Conservation (phyloP, 2,113 vertebrate genomes). For the Dasyurus viverrinus region DNA sequence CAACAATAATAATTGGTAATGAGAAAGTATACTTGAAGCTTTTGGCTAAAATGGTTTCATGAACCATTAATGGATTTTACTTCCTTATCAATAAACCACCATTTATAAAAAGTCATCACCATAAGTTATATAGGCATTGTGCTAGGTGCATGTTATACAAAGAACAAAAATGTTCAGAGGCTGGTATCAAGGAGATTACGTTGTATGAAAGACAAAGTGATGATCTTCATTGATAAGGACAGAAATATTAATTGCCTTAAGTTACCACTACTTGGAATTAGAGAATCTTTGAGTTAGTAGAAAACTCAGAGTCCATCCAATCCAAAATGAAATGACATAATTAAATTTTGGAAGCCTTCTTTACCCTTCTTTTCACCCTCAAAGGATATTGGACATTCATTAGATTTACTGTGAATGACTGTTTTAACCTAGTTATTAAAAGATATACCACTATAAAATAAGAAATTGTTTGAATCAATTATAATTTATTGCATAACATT, state of each 20-base stretch:
- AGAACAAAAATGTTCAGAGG: neutral
- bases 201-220: neutral
- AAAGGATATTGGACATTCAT: neutral
- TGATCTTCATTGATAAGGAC: neutral
- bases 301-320: neutral
- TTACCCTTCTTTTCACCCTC: neutral
- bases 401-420: constrained; percentile 10
- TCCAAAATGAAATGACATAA: neutral
- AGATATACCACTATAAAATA: neutral
- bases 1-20: too few relatives aligned
- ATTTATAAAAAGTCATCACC: neutral
- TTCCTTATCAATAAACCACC: neutral
- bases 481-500: constrained; percentile 19
- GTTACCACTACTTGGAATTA: neutral
- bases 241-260: neutral
- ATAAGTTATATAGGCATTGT: neutral
- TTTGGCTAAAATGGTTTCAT: neutral
- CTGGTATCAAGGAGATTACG: neutral
- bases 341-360: neutral
- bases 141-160: neutral
- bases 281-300: neutral
- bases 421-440: constrained; percentile 7
- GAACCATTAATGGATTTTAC: neutral
- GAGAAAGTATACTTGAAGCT: neutral
- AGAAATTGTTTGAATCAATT: neutral